A percentile compares a stretch with the other conserved stretches of the same genome.
Conservation (phyloP, 2,113 vertebrate species). For the Caloenas nicobarica region DNA sequence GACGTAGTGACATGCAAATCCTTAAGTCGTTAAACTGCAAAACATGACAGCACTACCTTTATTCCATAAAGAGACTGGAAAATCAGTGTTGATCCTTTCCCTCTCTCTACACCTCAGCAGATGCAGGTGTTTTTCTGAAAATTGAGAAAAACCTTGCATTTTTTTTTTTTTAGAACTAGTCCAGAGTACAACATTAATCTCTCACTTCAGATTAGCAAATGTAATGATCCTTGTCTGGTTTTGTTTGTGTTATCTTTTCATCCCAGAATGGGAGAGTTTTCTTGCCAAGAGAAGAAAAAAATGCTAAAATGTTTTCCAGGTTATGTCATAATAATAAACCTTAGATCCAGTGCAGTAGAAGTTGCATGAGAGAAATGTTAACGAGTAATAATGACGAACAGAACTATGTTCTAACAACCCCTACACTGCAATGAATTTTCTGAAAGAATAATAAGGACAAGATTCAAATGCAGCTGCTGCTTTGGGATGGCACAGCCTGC, state of each 20-base stretch:
- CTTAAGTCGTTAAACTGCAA: constrained; percentile 52
- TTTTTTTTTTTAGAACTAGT: background rate
- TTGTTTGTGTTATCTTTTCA: constrained; percentile 55
- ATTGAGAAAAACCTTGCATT: background rate
- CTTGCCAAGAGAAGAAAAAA: constrained; percentile 42
- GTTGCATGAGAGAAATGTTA: constrained; percentile 24
- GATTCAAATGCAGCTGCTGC: background rate
- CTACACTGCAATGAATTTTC: background rate
- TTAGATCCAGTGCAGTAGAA: background rate
- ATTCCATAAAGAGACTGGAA: constrained; percentile 70
- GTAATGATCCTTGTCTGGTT: constrained; percentile 37
- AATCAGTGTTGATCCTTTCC: constrained; percentile 35
- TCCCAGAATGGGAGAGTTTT: constrained; percentile 5
- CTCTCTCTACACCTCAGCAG: constrained; percentile 26
- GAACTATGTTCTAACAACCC: background rate
- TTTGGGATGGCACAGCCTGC: background rate
- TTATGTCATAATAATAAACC: constrained; percentile 50
- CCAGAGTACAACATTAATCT: constrained; percentile 7
- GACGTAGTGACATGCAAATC: constrained; percentile 51
- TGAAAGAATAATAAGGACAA: background rate
- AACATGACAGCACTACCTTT: constrained; percentile 62
- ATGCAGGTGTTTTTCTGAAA: constrained; percentile 59
- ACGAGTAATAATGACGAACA: background rate
- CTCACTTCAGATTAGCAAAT: constrained; percentile 47
- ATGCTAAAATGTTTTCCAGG: constrained; percentile 19